A percentile compares a stretch with the other conserved stretches of the same genome.
Conservation (phyloP, 2,888 invertebrate species). For the Orchesella flavescens region DNA sequence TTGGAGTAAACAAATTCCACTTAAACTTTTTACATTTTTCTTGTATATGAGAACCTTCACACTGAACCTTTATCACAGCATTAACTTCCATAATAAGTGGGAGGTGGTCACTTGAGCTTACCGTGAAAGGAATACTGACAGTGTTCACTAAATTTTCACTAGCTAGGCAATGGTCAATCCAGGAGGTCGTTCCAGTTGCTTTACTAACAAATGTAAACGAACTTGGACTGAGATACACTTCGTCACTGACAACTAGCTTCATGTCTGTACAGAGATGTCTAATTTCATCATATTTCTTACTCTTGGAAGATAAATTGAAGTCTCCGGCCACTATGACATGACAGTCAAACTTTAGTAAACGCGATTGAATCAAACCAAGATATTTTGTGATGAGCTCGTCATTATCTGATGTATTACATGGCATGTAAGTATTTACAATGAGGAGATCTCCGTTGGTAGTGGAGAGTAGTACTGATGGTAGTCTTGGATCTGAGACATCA, state of each 20-base stretch:
- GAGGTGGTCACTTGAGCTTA: slow-evolving; percentile 20
- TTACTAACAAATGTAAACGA: slow-evolving; percentile 3
- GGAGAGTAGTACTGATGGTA: not conserved
- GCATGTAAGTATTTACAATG: slow-evolving; percentile 33
- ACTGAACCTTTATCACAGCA: not conserved
- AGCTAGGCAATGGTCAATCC: slow-evolving; percentile 21
- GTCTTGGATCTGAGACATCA: not conserved
- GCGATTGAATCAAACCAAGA: not conserved
- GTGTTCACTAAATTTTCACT: not conserved
- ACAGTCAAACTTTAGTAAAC: not conserved
- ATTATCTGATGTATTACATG: not conserved
- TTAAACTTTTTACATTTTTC: not conserved
- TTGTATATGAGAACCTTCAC: no score
- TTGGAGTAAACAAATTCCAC: not conserved
- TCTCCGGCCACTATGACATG: slow-evolving; percentile 24
- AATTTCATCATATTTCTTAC: not conserved
- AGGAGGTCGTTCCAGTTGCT: not conserved
- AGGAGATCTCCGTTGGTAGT: slow-evolving; percentile 1
- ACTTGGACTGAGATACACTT: not conserved
- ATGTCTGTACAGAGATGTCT: not conserved
- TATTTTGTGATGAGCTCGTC: not conserved
- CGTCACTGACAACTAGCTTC: not conserved
- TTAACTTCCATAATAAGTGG: not conserved
- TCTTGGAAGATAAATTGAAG: not conserved
- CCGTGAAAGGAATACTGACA: not conserved